Conservation (phyloP, 1,140 invertebrate genomes). For the Paracyclopina nana region DNA sequence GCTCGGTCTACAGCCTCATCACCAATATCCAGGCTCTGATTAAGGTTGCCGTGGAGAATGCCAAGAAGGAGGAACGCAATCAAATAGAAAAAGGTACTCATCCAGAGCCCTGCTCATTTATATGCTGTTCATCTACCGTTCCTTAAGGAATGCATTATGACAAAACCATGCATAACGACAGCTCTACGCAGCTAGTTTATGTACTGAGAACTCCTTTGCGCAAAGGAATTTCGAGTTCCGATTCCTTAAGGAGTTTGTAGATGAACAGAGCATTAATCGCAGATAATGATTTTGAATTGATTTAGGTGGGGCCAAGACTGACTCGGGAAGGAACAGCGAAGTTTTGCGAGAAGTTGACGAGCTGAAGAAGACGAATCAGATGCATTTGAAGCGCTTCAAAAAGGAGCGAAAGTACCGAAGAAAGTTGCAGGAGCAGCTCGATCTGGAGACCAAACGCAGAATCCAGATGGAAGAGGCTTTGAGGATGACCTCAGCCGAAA, state of each 20-base stretch:
- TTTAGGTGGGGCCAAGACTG: not conserved
- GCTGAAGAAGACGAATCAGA: not conserved
- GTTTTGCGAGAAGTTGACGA: not conserved
- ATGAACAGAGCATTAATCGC: no score
- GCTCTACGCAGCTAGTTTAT: no score
- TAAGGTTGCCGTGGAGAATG: slow-evolving; percentile 5
- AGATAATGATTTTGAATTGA: no score
- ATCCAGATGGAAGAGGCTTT: slow-evolving; percentile 43
- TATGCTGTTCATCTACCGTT: no score
- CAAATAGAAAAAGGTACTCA: not conserved
- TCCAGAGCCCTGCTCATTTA: no score
- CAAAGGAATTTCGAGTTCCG: no score
- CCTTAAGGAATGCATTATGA: no score
- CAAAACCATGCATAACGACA: no score
- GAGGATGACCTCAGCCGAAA: slow-evolving; percentile 46
- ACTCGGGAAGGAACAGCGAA: not conserved
- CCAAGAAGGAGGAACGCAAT: slow-evolving; percentile 1
- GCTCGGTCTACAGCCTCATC: slow-evolving; percentile 6
- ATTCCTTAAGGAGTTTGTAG: no score
- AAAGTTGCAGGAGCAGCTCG: slow-evolving; percentile 57
- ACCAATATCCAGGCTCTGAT: slow-evolving; percentile 3
- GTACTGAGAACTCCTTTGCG: no score
- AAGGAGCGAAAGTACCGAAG: slow-evolving; percentile 58
- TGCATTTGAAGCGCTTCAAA: slow-evolving; percentile 63
- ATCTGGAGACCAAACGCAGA: slow-evolving; percentile 48